Evolutionary conservation across 2,113 vertebrate species (phyloP).

Genomic region (Cettia cetti): DNA sequence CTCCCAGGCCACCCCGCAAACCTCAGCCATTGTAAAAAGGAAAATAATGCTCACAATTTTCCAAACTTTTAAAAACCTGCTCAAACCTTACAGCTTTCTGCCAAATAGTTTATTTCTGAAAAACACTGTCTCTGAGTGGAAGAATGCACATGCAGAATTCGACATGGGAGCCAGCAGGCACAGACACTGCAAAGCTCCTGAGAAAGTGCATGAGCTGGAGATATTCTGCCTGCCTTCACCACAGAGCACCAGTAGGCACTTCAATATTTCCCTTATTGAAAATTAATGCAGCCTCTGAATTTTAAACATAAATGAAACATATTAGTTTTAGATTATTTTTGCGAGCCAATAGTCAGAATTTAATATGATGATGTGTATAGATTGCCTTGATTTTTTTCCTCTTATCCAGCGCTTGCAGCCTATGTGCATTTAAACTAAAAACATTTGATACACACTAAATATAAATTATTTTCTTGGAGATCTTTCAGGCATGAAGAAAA

Average conservation of each 20-base stretch:
- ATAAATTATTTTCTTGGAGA: conserved; percentile 77
- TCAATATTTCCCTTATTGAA: conserved; percentile 60
- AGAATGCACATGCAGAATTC: not conserved
- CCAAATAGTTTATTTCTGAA: not conserved
- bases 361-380: conserved; percentile 70
- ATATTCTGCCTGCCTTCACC: conserved; percentile 37
- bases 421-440: conserved; percentile 73
- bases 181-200: not conserved
- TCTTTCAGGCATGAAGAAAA: conserved; percentile 80
- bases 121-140: not conserved
- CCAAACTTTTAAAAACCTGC: not conserved
- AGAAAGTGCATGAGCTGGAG: not conserved
- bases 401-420: conserved; percentile 74
- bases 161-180: not conserved
- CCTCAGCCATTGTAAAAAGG: not conserved
- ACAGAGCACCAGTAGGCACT: conserved; percentile 41
- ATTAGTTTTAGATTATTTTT: conserved; percentile 70
- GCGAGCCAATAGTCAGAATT: conserved; percentile 68
- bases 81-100: not conserved
- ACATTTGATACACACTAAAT: conserved; percentile 73
- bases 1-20: not conserved
- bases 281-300: conserved; percentile 71
- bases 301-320: conserved; percentile 69
- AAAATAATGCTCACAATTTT: not conserved
- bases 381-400: conserved; percentile 62